Conservation (phyloP, 2,113 vertebrate species). For the Notothenia rossii region DNA sequence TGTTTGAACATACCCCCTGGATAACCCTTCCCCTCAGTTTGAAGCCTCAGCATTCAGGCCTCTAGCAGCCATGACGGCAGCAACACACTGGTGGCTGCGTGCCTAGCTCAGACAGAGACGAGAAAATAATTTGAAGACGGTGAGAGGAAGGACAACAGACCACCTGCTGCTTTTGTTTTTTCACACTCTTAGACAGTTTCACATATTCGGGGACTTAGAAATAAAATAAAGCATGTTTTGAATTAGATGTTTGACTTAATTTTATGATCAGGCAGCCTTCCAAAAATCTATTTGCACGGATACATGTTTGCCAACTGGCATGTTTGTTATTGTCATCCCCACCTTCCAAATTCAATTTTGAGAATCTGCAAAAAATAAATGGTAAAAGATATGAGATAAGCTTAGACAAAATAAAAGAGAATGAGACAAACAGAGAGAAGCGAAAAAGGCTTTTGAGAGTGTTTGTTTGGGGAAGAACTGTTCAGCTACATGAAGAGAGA, state of each 20-base stretch:
- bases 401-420: slow-evolving; percentile 36
- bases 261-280: slow-evolving; percentile 61
- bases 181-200: slow-evolving; percentile 41
- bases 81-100: slow-evolving; percentile 52
- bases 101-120: slow-evolving; percentile 43
- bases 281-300: slow-evolving; percentile 54
- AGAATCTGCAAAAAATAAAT: slow-evolving; percentile 55
- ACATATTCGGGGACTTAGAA: slow-evolving; percentile 42
- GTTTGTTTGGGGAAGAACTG: slow-evolving; percentile 28
- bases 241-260: slow-evolving; percentile 51
- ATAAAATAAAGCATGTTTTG: slow-evolving; percentile 48
- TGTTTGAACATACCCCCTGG: not conserved
- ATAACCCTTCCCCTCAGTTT: slow-evolving; percentile 12
- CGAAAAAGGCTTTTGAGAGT: not conserved
- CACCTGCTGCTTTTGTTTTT: slow-evolving; percentile 55
- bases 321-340: slow-evolving; percentile 42
- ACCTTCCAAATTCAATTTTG: slow-evolving; percentile 50
- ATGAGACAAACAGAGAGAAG: slow-evolving; percentile 25
- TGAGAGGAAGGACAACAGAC: slow-evolving; percentile 48
- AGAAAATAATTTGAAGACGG: slow-evolving; percentile 50
- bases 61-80: slow-evolving; percentile 40
- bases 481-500: slow-evolving; percentile 37
- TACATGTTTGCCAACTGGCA: slow-evolving; percentile 65
- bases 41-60: slow-evolving; percentile 27
- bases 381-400: slow-evolving; percentile 27